Base-by-base conservation (phyloP, 53 echinoderm and acorn worm species). In the Echinometra lucunter region DNA sequence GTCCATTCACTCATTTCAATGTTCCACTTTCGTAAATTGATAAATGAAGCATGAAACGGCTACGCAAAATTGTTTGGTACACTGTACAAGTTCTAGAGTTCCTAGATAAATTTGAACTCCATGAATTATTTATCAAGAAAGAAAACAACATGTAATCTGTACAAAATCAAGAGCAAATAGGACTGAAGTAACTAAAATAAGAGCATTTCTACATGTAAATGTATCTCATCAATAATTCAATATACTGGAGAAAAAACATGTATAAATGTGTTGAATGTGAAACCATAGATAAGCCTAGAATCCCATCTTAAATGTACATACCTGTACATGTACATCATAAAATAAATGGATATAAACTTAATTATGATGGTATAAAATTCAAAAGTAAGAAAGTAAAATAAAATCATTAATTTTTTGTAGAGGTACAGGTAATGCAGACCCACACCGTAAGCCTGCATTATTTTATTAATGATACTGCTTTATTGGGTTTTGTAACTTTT, bases 21-120 rank as follows among this genome's bases (percentile, higher is more conserved):
- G 85, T 37, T 85, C 85, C 49, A 85, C 27, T 85, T 85, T 28
- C 3, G 81, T 44, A 81, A 32, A 69, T 69, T 69, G 69, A 69
- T 12, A 69, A 69, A 69, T 69, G 34, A 69, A 63, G 63, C 74
- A 30, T 35, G 74, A 35, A 74, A 11, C 34, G 16, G 9, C 21
- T 18, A 21, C 21, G 16, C 21, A 18, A 63, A 63, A 32, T 74
- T 6, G 74, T 35, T 13, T 81, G 38, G 37, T 37, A 11, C n/a
- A 53, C 23, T 23, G 80, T 38, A 42, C 19, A n/a, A n/a, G n/a
- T n/a, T n/a, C n/a, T n/a, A 19, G 23, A 44, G 19, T 81, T 81
- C 23, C 40, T 21, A 81, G 42, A 81, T 21, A 42, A 21, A 42
- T 38, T 17, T 18, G 81, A 81, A 8, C 44, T 40, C 81, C 0